Evolutionary conservation across 1,140 invertebrate species (phyloP).

Genomic region (Drosophila watanabei): DNA sequence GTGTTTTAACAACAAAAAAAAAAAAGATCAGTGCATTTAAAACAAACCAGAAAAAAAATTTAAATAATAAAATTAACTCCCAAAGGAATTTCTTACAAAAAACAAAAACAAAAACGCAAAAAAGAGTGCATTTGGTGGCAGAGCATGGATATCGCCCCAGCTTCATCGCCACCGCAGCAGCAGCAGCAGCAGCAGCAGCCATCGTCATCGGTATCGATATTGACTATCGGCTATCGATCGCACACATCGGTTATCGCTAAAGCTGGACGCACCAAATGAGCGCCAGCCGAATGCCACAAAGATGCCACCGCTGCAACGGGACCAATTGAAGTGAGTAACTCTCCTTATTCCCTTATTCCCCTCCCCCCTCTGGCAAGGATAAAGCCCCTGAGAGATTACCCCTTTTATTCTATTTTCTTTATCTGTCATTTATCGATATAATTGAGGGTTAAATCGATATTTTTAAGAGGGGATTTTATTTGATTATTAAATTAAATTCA

Average conservation of each 20-base stretch:
- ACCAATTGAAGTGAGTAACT: constrained; percentile 77
- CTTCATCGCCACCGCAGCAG: constrained; percentile 31
- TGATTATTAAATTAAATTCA: too few relatives aligned
- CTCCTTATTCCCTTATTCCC: too few relatives aligned
- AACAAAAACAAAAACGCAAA: neutral
- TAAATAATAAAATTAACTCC: constrained; percentile 6
- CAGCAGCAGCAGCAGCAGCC: too few relatives aligned
- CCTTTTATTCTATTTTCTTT: neutral
- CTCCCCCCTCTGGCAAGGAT: neutral
- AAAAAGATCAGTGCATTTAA: constrained; percentile 24
- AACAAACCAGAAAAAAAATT: constrained; percentile 13
- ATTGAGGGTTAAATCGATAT: too few relatives aligned
- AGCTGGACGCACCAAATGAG: constrained; percentile 60
- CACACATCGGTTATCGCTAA: constrained; percentile 32
- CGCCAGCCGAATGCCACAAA: constrained; percentile 66
- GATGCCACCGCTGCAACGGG: constrained; percentile 78
- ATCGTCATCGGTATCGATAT: constrained; percentile 24
- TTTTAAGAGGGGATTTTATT: too few relatives aligned
- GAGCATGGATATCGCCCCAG: constrained; percentile 68
- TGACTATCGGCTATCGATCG: constrained; percentile 11
- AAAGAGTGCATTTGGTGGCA: constrained; percentile 44
- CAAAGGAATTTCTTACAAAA: constrained; percentile 4
- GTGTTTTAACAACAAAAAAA: constrained; percentile 9
- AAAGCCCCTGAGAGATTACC: neutral
- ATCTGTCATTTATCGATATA: too few relatives aligned